Conservation (phyloP, 92 coral and sea anemone species). For the Umimayanthus chanpuru region DNA sequence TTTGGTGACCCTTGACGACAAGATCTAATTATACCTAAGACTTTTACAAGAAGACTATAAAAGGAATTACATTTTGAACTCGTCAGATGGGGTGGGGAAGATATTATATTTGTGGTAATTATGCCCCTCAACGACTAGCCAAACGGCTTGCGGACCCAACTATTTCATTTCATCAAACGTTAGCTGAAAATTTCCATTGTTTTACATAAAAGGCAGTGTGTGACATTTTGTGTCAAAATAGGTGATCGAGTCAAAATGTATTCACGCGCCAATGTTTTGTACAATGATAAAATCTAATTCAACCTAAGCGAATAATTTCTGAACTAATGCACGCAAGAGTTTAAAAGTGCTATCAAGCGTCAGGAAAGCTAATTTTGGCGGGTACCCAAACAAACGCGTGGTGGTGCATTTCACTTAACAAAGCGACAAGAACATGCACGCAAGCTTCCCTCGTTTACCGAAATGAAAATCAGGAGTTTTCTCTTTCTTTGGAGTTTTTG, state of each 20-base stretch:
- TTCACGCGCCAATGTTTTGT: constrained; percentile 54
- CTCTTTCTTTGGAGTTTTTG: constrained; percentile 57
- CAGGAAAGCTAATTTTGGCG: constrained; percentile 40
- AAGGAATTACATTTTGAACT: constrained; percentile 77
- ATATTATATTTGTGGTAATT: constrained; percentile 75
- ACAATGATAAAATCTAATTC: constrained; percentile 53
- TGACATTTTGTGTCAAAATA: constrained; percentile 54
- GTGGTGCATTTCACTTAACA: constrained; percentile 34
- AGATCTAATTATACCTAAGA: constrained; percentile 91
- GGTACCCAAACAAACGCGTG: constrained; percentile 42
- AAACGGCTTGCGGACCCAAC: constrained; percentile 50
- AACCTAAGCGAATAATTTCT: constrained; percentile 44
- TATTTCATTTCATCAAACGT: constrained; percentile 41
- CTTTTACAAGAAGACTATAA: constrained; percentile 81
- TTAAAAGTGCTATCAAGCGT: constrained; percentile 32
- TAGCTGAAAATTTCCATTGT: constrained; percentile 73
- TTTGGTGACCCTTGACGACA: constrained; percentile 89
- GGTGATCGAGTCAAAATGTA: constrained; percentile 52
- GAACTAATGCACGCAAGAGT: constrained; percentile 46
- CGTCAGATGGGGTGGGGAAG: constrained; percentile 78
- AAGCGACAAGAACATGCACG: constrained; percentile 27
- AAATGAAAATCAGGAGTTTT: constrained; percentile 70
- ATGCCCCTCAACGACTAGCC: constrained; percentile 62
- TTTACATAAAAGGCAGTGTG: constrained; percentile 55
- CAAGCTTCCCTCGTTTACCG: constrained; percentile 57